A percentile compares a stretch with the other conserved stretches of the same genome.
phyloP scores from a whole-genome alignment of 2,113 vertebrate genomes.

The Neodontobutis hainanensis region DNA sequence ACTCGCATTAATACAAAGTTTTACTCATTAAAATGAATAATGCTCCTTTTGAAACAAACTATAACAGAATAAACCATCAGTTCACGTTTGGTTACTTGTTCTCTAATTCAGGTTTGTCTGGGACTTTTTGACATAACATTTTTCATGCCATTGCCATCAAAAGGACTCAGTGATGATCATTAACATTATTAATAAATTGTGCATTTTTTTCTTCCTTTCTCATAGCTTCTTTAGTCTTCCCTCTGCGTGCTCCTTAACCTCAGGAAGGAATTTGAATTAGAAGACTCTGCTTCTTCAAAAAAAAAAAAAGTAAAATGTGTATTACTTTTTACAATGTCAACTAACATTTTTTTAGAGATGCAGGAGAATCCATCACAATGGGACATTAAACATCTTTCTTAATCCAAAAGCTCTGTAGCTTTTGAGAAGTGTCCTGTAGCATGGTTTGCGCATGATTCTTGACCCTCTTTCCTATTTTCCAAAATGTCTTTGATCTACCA shows the following conservation, averaged over 20 bases:
- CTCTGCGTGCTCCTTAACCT: constrained; percentile 83
- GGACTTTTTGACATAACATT: not conserved
- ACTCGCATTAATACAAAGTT: no score
- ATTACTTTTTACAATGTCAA: constrained; percentile 60
- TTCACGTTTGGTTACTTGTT: not conserved
- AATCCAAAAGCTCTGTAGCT: constrained; percentile 30
- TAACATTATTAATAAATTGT: constrained; percentile 48
- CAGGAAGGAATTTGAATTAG: constrained; percentile 88
- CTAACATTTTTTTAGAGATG: constrained; percentile 56
- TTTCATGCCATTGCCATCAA: not conserved
- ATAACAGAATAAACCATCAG: not conserved
- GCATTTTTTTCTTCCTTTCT: constrained; percentile 77
- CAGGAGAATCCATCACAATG: constrained; percentile 26
- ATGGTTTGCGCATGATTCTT: constrained; percentile 67
- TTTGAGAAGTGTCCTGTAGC: constrained; percentile 53
- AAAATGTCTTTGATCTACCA: constrained; percentile 39
- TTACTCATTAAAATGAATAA: no score
- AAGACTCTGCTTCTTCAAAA: constrained; percentile 76
- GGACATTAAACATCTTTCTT: constrained; percentile 50
- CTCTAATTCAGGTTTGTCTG: not conserved
- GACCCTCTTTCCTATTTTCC: constrained; percentile 37
- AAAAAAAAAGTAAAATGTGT: constrained; percentile 50
- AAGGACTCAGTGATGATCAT: constrained; percentile 5
- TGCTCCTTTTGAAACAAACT: not conserved
- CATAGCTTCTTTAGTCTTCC: constrained; percentile 90